phyloP scores from a whole-genome alignment of 1,140 invertebrate genomes.

The Pseudomyrmex flavicornis region DNA sequence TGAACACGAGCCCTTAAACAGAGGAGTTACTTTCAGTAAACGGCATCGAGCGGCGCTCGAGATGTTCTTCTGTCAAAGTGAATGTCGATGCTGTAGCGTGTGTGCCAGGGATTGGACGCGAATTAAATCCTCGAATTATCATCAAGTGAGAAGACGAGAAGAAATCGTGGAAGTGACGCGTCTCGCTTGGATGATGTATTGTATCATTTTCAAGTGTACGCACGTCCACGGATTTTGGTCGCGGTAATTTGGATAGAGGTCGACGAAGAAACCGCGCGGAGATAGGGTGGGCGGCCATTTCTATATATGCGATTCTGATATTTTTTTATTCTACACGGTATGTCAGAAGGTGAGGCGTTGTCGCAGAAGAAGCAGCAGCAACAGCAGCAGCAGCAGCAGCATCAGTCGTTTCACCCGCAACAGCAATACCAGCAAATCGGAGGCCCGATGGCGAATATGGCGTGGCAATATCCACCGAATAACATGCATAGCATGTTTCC shows the following conservation, averaged over 20 bases:
- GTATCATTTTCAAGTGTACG: no score
- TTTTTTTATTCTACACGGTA: conserved; percentile 73
- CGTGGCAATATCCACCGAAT: conserved; percentile 83
- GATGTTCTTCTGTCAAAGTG: no score
- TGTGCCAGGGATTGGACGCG: no score
- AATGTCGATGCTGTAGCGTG: no score
- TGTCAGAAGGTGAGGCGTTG: conserved; percentile 83
- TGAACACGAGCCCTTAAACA: no score
- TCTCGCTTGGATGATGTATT: no score
- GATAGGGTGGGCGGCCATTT: conserved; percentile 33
- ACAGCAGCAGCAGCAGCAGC: conserved; percentile 76
- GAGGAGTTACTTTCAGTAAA: no score
- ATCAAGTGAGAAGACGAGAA: no score
- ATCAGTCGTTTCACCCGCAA: conserved; percentile 77
- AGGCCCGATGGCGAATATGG: conserved; percentile 83
- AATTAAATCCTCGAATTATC: no score
- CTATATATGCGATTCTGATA: conserved; percentile 62
- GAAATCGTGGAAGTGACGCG: no score
- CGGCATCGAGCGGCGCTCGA: no score
- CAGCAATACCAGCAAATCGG: conserved; percentile 71
- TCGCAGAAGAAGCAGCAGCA: conserved; percentile 82
- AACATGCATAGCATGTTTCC: conserved; percentile 82
- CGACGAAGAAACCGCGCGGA: conserved; percentile 27
- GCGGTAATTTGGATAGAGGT: conserved; percentile 40
- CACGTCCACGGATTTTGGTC: conserved; percentile 1